Evolutionary conservation across 2,888 invertebrate species (phyloP).

Genomic region (Bellardia bayeri): DNA sequence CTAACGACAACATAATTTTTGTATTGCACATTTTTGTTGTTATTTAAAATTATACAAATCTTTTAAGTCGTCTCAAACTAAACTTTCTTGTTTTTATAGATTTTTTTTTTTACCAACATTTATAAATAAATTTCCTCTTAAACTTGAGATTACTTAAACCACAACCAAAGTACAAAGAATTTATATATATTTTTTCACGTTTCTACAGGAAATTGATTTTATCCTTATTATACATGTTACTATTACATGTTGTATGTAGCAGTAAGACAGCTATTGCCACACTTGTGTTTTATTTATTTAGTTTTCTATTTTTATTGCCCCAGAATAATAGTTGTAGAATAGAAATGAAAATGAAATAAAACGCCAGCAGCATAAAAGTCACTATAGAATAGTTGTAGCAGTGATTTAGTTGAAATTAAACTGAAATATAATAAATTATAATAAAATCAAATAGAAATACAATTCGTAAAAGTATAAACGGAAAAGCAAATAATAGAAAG

Average conservation of each 20-base stretch:
- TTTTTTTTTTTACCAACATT: not conserved
- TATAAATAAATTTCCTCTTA: constrained; percentile 13
- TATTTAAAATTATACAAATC: too few species aligned
- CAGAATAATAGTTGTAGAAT: not conserved
- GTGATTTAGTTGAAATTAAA: too few species aligned
- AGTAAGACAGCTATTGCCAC: not conserved
- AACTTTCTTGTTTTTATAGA: not conserved
- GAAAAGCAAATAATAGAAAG: too few species aligned
- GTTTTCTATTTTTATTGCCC: not conserved
- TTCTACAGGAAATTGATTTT: constrained; percentile 28
- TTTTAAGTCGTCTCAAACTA: too few species aligned
- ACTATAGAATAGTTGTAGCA: too few species aligned
- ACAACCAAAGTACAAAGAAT: not conserved
- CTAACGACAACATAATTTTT: too few species aligned
- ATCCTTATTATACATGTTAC: constrained; percentile 13
- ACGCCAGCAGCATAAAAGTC: too few species aligned
- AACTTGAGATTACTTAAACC: constrained; percentile 14
- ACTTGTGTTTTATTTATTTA: constrained; percentile 24
- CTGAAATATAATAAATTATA: too few species aligned
- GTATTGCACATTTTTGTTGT: too few species aligned
- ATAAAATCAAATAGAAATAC: too few species aligned
- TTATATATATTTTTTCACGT: not conserved
- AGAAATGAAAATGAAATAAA: constrained; percentile 15
- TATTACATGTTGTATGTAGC: not conserved
- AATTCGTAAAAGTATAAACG: too few species aligned